A percentile compares a stretch with the other conserved stretches of the same genome.
Conservation (phyloP, 2,888 invertebrate genomes). For the Drosophila gaucha region DNA sequence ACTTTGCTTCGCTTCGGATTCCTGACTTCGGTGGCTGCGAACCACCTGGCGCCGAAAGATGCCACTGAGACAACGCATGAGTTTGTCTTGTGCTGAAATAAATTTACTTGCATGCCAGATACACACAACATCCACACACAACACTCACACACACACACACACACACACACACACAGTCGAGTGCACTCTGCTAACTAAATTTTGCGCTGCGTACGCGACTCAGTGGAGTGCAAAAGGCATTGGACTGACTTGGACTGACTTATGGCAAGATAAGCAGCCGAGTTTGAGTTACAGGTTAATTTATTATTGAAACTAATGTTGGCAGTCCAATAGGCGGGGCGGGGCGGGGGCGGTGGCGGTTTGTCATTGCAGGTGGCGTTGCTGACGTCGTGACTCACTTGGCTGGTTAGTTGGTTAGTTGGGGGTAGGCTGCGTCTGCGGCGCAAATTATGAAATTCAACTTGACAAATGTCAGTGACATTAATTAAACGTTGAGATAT, state of each 20-base stretch:
- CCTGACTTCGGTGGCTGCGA: constrained; percentile 9
- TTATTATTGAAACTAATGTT: constrained; percentile 78
- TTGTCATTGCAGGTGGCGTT: constrained; percentile 44
- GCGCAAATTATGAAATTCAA: constrained; percentile 72
- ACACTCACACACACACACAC: constrained; percentile 4
- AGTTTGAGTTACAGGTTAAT: constrained; percentile 71
- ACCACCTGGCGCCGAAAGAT: constrained; percentile 46
- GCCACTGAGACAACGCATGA: constrained; percentile 49
- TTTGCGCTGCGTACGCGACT: constrained; percentile 53
- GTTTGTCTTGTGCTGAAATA: constrained; percentile 54
- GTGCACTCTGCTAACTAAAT: constrained; percentile 52
- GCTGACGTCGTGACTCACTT: constrained; percentile 45
- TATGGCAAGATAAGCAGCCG: constrained; percentile 59
- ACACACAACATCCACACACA: constrained; percentile 26
- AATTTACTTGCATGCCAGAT: constrained; percentile 61
- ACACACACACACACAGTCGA: constrained; percentile 23
- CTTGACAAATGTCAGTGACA: constrained; percentile 75
- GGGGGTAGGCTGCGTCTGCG: constrained; percentile 26
- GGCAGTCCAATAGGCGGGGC: constrained; percentile 41
- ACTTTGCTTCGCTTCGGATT: too few species aligned
- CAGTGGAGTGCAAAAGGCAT: constrained; percentile 62
- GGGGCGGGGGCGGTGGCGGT: not conserved
- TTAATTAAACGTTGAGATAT: constrained; percentile 71
- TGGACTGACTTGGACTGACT: constrained; percentile 61
- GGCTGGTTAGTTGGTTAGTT: too few species aligned